Conservation (phyloP, 2,797 vertebrate species). For the Gastrophryne carolinensis region DNA sequence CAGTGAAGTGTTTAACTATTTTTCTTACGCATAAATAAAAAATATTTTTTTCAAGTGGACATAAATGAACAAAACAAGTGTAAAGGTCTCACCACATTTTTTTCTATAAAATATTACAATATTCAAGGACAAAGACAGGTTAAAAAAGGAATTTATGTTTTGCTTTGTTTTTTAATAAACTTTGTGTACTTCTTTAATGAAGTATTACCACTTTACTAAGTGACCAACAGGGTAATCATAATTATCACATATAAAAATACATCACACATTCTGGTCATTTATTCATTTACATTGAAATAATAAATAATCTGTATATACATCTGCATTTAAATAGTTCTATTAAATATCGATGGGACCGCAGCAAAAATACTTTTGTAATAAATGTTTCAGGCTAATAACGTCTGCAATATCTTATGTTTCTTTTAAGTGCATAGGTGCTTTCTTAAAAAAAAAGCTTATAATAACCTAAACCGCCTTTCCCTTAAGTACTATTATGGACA, state of each 20-base stretch:
- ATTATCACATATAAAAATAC: constrained; percentile 42
- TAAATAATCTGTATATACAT: constrained; percentile 29
- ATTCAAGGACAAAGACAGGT: neutral
- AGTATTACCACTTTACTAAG: constrained; percentile 3
- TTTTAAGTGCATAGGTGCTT: too few relatives aligned
- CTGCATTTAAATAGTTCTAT: constrained; percentile 21
- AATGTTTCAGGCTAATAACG: too few relatives aligned
- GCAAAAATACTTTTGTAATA: too few relatives aligned
- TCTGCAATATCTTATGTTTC: too few relatives aligned
- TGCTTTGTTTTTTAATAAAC: neutral
- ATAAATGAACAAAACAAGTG: neutral
- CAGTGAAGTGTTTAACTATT: constrained; percentile 54
- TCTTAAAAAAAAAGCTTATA: too few relatives aligned
- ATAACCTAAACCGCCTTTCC: too few relatives aligned
- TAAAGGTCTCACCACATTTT: neutral
- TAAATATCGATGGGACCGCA: neutral
- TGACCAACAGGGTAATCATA: constrained; percentile 20
- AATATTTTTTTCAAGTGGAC: constrained; percentile 10
- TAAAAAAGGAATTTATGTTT: neutral
- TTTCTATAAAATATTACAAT: neutral
- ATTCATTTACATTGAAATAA: constrained; percentile 21
- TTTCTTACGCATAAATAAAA: constrained; percentile 37
- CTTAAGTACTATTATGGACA: too few relatives aligned
- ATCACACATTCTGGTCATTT: constrained; percentile 11
- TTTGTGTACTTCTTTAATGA: constrained; percentile 13